Base-by-base conservation (phyloP, 2,888 invertebrate genomes). In the Harmothoe impar region DNA sequence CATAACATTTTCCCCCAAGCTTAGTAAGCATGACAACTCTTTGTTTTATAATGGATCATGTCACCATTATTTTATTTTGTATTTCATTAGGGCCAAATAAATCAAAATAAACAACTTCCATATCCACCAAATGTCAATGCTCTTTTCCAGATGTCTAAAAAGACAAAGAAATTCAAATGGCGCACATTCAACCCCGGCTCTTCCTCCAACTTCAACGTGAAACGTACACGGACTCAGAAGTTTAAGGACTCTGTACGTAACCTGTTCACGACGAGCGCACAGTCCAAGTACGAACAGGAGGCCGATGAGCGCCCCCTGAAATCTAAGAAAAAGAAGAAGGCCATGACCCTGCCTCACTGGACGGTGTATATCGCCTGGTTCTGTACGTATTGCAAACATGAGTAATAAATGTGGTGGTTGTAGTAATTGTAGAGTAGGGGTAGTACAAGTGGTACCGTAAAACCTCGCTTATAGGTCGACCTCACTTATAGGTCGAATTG, bases 281-380 rank as follows among this genome's bases (percentile, higher is more conserved):
- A 56, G 25, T 54, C 94, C 51, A 91, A 92, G 89, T 93, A 93
- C 89, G 93, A 94, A 23, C 91, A 91, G 25, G 91, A 91, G n/a
- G 88, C 88, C 15, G 91, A 92, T 0, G 92, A 92, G 81, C 92
- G 92, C 51, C 90, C 91, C 33, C 93, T 90, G 29, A 91, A 92
- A 89, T 7, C 3, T 3, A n/a, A n/a, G n/a, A 95, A 94, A 91
- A 95, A 95, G 93, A 96, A 95, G 93, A 94, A 95, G 92, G 93
- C 94, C 0, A 94, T 92, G 90, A 93, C 94, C 89, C 94, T 95
- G 35, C 95, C 95, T 7, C 94, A 94, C 91, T 96, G 95, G 95
- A 94, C 93, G 89, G 93, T 94, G 77, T 96, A 95, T 93, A 94
- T 96, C 90, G 95, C 95, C 10, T 96, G 95, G 95, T 93, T 93